Evolutionary conservation across 2,797 vertebrate genomes (phyloP).

Genomic region (Melanotaenia maccullochi): DNA sequence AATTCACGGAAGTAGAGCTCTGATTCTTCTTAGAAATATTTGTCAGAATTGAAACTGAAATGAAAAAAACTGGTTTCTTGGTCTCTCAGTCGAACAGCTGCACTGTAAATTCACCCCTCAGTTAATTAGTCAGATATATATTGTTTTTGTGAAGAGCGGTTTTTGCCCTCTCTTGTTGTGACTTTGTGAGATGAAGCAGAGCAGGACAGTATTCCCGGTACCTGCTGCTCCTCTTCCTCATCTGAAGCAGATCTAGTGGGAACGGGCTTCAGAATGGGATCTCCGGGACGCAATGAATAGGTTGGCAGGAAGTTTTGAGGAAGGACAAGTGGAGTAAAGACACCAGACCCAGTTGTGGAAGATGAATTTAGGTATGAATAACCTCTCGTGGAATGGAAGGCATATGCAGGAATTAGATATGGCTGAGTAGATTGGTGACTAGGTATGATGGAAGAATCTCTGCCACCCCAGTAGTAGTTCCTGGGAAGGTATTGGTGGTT

Average conservation of each 20-base stretch:
- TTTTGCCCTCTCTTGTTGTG: constrained; percentile 48
- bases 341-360: constrained; percentile 24
- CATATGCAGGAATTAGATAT: constrained; percentile 67
- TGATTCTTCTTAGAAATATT: background rate
- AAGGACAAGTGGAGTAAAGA: constrained; percentile 64
- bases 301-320: constrained; percentile 51
- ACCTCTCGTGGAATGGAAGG: constrained; percentile 66
- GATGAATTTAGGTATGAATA: constrained; percentile 71
- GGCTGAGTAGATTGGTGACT: constrained; percentile 56
- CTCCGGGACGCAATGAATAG: constrained; percentile 38
- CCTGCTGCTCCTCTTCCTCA: constrained; percentile 79
- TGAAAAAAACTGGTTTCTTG: background rate
- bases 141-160: constrained; percentile 35
- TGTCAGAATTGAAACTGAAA: background rate
- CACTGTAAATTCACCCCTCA: background rate
- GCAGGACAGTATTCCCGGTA: constrained; percentile 65
- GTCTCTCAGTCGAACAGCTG: background rate
- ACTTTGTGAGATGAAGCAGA: constrained; percentile 82
- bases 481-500: constrained; percentile 41
- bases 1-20: constrained; percentile 5
- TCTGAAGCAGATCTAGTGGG: constrained; percentile 56
- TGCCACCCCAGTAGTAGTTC: constrained; percentile 61
- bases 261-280: constrained; percentile 49
- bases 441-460: constrained; percentile 33
- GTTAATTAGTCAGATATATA: constrained; percentile 57